Percentiles rank a stretch among this genome's conserved stretches.
These are phyloP conservation scores for Andrena haemorrhoa DNA, from an alignment of 2,888 invertebrate genomes.

Conservation along the genomic window DNA sequence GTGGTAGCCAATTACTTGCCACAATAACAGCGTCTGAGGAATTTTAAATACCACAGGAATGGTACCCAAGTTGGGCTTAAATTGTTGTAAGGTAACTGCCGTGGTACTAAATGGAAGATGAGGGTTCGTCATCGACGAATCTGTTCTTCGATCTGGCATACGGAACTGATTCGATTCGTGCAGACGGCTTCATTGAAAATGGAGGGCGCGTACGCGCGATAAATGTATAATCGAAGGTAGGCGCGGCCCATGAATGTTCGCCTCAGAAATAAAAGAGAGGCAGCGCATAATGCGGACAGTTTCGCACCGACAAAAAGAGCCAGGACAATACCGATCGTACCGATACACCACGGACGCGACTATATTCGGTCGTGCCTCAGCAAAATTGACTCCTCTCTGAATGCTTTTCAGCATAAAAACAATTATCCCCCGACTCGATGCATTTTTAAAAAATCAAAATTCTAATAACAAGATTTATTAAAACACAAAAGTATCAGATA, in stretches of 20 bases:
- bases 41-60: too few species aligned
- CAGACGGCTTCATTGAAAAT: constrained; percentile 33
- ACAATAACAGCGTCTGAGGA: too few species aligned
- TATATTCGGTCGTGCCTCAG: too few species aligned
- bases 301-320: neutral
- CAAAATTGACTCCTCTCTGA: too few species aligned
- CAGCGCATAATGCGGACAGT: constrained; percentile 3
- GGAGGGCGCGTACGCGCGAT: constrained; percentile 44
- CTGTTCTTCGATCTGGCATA: neutral
- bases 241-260: constrained; percentile 45
- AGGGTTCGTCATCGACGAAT: neutral
- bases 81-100: neutral
- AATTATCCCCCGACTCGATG: too few species aligned
- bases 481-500: too few species aligned
- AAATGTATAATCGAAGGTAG: constrained; percentile 49
- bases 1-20: too few species aligned
- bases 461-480: too few species aligned
- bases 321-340: neutral
- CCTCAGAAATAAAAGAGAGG: constrained; percentile 33
- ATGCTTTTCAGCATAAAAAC: too few species aligned
- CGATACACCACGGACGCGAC: neutral
- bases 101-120: neutral
- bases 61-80: too few species aligned
- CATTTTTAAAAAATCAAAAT: too few species aligned
- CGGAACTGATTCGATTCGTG: constrained; percentile 28